Conservation (phyloP, 2,888 invertebrate species). For the Drosophila mimica region DNA sequence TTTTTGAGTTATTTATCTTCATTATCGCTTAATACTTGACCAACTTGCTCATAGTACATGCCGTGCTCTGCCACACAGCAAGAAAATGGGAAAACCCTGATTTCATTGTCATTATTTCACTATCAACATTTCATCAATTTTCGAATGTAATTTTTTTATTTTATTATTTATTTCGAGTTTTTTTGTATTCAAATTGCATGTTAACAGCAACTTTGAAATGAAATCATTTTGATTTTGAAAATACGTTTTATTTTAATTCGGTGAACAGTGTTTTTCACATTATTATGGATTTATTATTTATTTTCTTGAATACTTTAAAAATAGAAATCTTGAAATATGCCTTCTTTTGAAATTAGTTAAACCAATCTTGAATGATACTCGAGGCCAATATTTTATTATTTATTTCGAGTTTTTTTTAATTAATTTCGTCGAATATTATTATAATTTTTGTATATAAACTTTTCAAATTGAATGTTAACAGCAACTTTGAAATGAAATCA, state of each 20-base stretch:
- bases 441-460: background rate
- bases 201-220: background rate
- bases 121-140: background rate
- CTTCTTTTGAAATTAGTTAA: no score
- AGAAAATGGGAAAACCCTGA: no score
- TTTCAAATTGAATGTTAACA: background rate
- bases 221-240: no score
- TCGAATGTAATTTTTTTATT: background rate
- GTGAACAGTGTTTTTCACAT: background rate
- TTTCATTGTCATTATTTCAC: no score
- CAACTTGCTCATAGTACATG: constrained; percentile 40
- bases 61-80: constrained; percentile 25
- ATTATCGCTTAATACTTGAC: constrained; percentile 75
- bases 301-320: background rate
- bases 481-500: no score
- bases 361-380: background rate
- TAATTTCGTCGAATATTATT: background rate
- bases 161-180: no score
- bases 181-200: background rate
- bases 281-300: background rate
- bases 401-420: no score
- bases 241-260: background rate
- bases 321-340: background rate
- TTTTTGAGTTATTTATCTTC: constrained; percentile 73
- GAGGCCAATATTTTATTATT: no score